Base-by-base conservation (phyloP, 2,888 invertebrate genomes). In the Chaetoderma sp. region DNA sequence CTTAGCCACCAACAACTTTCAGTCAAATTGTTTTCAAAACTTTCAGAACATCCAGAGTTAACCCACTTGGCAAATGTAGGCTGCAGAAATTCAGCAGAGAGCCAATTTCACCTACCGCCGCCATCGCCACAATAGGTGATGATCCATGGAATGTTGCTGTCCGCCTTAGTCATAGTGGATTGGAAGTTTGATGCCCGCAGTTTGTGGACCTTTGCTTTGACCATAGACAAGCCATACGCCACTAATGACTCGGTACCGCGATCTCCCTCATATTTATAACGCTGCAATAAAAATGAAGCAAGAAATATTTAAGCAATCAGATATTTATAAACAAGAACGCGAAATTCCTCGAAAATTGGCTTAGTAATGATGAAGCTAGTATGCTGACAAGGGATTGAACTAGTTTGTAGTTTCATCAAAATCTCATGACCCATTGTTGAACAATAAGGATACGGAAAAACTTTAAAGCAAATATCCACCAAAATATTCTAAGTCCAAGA, bases 201-300 rank as follows among this genome's bases (percentile, higher is more conserved):
- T 42, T 86, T 83, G 55, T 86, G 68, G n/a, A 89, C 86, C 42
- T 68, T 59, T 3, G 83, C 85, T 50, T 75, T 86, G 1, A 92
- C 79, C 72, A 90, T 89, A n/a, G 88, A 87, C 83, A 93, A 86
- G 4, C 92, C 88, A 82, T 90, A 92, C 55, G 90, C 88, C 50
- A 91, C 89, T 58, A 94, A 81, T 1, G 88, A 88, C 6, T 90
- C 89, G 3, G 89, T 83, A 1, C 88, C 90, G 64, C 91, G 89
- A 0, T 89, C 88, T 0, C 92, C 92, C 44, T 87, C 83, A 81
- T 91, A 93, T 74, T 88, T 88, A 67, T 88, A 89, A 27, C 90
- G 88, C 87, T 90, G 89, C 78, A 89, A 76, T 13, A 8, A 27
- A 49, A 18, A 55, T 71, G 63, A 33, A 25, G 47, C n/a, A 18